Evolutionary conservation across 2,888 invertebrate species (phyloP).

Genomic region (Hololepta plana): DNA sequence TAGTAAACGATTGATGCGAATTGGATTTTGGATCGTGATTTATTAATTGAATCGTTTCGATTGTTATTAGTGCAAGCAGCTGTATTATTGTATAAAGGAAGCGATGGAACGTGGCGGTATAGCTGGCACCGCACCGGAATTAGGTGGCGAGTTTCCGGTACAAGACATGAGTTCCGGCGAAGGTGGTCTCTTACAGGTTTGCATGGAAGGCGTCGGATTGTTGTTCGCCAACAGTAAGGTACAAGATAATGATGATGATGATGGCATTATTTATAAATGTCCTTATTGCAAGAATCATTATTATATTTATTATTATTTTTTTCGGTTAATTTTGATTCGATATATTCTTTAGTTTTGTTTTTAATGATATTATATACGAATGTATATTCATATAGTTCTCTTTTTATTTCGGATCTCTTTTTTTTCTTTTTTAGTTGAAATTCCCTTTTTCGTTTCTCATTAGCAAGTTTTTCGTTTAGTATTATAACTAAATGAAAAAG

Average conservation of each 20-base stretch:
- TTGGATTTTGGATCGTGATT: no score
- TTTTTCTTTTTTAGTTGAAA: no score
- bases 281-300: no score
- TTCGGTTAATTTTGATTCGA: conserved; percentile 20
- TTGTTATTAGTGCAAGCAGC: conserved; percentile 73
- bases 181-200: conserved; percentile 93
- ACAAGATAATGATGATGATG: no score
- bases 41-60: not conserved
- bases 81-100: conserved; percentile 97
- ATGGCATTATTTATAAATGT: no score
- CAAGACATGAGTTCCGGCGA: conserved; percentile 95
- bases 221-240: conserved; percentile 99
- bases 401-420: no score
- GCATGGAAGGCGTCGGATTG: conserved; percentile 98
- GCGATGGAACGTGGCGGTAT: conserved; percentile 90
- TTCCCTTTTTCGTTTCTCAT: no score
- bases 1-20: conserved; percentile 23
- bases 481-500: no score
- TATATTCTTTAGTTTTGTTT: no score
- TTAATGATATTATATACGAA: no score
- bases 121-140: conserved; percentile 44
- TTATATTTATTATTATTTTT: conserved; percentile 14
- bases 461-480: no score
- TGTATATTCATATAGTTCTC: no score
- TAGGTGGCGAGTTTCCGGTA: conserved; percentile 95